A percentile compares a stretch with the other conserved stretches of the same genome.
phyloP scores from a whole-genome alignment of 2,888 invertebrate species.

The Chirona hameri region DNA sequence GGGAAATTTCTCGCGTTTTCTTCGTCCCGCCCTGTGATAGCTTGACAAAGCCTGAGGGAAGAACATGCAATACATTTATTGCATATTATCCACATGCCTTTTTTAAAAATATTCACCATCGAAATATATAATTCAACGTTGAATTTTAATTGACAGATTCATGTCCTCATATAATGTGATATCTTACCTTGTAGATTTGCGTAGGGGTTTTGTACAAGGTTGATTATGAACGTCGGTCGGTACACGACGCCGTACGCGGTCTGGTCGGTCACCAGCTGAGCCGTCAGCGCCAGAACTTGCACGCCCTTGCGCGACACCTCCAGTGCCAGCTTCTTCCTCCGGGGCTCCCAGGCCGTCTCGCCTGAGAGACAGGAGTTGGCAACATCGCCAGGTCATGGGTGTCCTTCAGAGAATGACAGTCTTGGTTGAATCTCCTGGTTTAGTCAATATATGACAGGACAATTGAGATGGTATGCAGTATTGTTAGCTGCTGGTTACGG shows the following conservation, averaged over 20 bases:
- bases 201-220: neutral
- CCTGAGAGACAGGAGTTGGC: neutral
- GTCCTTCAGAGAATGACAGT: too few relatives aligned
- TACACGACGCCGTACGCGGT: neutral
- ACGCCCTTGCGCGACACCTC: neutral
- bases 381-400: too few relatives aligned
- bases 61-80: neutral
- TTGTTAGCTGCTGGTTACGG: too few relatives aligned
- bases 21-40: neutral
- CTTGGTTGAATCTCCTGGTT: too few relatives aligned
- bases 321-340: neutral
- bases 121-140: too few relatives aligned
- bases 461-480: too few relatives aligned
- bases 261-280: neutral
- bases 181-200: neutral
- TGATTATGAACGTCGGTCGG: neutral
- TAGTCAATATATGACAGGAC: too few relatives aligned
- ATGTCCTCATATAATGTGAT: too few relatives aligned
- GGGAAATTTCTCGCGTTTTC: neutral
- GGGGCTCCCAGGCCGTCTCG: neutral
- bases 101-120: too few relatives aligned
- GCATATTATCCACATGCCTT: too few relatives aligned
- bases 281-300: neutral
- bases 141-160: too few relatives aligned
- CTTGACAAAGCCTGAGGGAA: neutral